phyloP scores from a whole-genome alignment of 2,888 invertebrate species.

The Drosophila siamana region DNA sequence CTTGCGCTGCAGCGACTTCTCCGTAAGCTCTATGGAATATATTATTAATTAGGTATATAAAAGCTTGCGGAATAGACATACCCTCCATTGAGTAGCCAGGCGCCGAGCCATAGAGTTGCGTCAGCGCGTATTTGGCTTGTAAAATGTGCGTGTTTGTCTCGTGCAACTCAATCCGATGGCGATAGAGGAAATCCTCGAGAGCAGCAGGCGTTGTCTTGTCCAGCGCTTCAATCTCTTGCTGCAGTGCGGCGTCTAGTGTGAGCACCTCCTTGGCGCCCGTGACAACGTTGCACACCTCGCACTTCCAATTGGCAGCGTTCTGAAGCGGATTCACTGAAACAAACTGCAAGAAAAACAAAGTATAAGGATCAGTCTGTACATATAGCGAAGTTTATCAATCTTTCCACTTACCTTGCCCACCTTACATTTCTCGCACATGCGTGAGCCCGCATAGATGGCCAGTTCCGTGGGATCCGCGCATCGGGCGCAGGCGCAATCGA shows the following conservation, averaged over 20 bases:
- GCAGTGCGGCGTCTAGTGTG: conserved; percentile 88
- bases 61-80: conserved; percentile 59
- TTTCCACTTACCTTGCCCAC: conserved; percentile 83
- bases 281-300: conserved; percentile 88
- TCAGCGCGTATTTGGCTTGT: conserved; percentile 89
- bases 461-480: conserved; percentile 90
- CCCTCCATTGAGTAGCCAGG: conserved; percentile 87
- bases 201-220: conserved; percentile 87
- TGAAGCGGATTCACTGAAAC: conserved; percentile 88
- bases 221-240: conserved; percentile 87
- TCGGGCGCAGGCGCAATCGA: conserved; percentile 89
- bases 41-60: background rate
- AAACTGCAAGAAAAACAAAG: conserved; percentile 83
- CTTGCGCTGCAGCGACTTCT: conserved; percentile 87
- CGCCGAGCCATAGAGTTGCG: conserved; percentile 89
- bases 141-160: conserved; percentile 89
- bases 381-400: background rate
- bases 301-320: conserved; percentile 88
- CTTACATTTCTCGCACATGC: conserved; percentile 88
- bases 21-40: conserved; percentile 86
- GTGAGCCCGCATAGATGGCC: conserved; percentile 88
- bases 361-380: too few species aligned
- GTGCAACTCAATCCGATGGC: conserved; percentile 88
- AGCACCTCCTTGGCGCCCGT: conserved; percentile 87
- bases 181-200: conserved; percentile 88